These are phyloP conservation scores for Ceraclea dissimilis DNA, from an alignment of 2,888 invertebrate genomes.

Conservation along the genomic window DNA sequence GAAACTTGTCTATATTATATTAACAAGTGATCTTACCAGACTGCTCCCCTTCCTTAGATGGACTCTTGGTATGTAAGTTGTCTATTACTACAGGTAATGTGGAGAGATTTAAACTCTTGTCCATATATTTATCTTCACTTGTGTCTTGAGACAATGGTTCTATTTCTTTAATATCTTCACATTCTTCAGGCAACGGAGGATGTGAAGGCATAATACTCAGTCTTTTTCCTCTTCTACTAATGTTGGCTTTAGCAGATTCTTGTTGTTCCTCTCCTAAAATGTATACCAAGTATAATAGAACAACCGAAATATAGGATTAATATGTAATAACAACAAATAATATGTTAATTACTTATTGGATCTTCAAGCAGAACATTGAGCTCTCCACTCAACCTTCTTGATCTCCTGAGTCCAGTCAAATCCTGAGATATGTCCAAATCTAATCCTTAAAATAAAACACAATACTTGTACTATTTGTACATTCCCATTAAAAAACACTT, in stretches of 20 bases:
- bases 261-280: constrained; percentile 16
- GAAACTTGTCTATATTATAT: no score
- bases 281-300: background rate
- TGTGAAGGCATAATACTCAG: constrained; percentile 16
- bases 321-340: no score
- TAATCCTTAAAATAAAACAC: background rate
- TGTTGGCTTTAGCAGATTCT: constrained; percentile 6
- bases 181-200: constrained; percentile 20
- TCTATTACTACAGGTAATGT: no score
- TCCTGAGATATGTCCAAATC: constrained; percentile 2
- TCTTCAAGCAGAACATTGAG: constrained; percentile 21
- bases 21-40: no score
- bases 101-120: no score
- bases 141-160: no score
- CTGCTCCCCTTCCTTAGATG: no score
- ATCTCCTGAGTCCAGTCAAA: constrained; percentile 14
- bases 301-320: background rate
- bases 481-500: background rate
- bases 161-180: constrained; percentile 12
- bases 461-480: background rate
- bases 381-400: constrained; percentile 21
- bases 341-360: constrained; percentile 14
- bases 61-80: no score
- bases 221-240: constrained; percentile 18
- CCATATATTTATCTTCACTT: no score